Evolutionary conservation across 1,140 invertebrate species (phyloP), one percentile per base, ranked within the genome.

Genomic region (Drosophila pallidifrons): DNA sequence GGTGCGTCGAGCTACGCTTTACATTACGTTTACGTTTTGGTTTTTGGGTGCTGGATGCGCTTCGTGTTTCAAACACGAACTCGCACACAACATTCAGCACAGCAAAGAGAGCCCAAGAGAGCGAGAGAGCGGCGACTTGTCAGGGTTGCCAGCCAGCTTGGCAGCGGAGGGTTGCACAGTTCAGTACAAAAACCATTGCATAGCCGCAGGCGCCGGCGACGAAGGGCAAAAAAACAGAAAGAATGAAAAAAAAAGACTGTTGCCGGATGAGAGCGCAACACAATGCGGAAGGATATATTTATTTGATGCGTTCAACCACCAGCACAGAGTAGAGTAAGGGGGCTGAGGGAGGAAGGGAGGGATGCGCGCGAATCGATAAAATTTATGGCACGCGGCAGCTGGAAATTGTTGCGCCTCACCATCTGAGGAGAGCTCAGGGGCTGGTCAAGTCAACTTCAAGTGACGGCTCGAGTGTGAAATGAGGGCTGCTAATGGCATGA

Each of bases 281-380:
- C 82, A 88, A 87, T 88, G 82, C 82, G 83, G 83, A 87, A 88
- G 82, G 82, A 87, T 88, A 89, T 88, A 88, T 88, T 88, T 88
- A 88, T 82, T 72, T 74, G 85, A 87, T 87, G 82, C 79, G 82
- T 77, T 16, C 54, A 67, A 65, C 38, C 77, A 82, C 75, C 80
- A 75, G 20, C 45, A 25, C 20, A 25, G 20, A 25, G 20, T 25
- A 25, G 20, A 25, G 20, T 20, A 16, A 30, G 16, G 5, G 15
- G 49, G 25, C 10, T 0, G 47, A 32, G 28, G 28, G 11, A 10
- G 41, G 5, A 13, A 3, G 51, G 6, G 28, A 13, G 15, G 20
- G 57, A 49, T 20, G 47, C 43, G 65, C 13, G 64, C 68, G 60
- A 77, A 87, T 87, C 83, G 73, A 87, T 87, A 87, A 88, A 88